Base-by-base conservation (phyloP, 2,113 vertebrate genomes). In the Monopterus albus region DNA sequence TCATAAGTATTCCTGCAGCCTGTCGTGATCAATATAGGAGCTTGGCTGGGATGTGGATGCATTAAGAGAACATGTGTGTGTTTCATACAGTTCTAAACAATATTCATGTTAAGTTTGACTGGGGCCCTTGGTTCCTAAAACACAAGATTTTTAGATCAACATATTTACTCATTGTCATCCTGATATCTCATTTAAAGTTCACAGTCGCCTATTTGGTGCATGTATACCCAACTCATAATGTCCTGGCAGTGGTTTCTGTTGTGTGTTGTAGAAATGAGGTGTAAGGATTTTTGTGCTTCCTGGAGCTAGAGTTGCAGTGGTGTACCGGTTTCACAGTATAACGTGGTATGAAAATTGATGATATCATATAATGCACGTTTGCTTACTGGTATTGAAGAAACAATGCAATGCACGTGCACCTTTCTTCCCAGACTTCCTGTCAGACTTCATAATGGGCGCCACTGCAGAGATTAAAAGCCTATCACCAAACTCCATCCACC, bases 1-100 rank as follows among this genome's bases (percentile, higher is more conserved):
- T 68, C 40, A 26, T 25, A 73, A 69, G 31, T 63, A 60, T 40
- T 59, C 15, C 50, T 53, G 50, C 20, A 29, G 60, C 28, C 13
- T 17, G 40, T 78, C 53, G 25, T 21, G 46, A 68, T 57, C 23
- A 35, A 43, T 58, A 35, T 31, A 4, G 45, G 36, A 46, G 42
- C 50, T 56, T 18, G 23, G 17, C 35, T 57, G 35, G 36, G 14
- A 35, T 45, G 36, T 68, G 9, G 35, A 61, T 39, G 10, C 5
- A 40, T 55, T 13, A 3, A 25, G 6, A 23, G 7, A 12, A 28
- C n/a, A n/a, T n/a, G n/a, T n/a, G n/a, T 43, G 38, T 52, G 3
- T 7, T 17, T 67, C 7, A 42, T 29, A n/a, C 13, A 36, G 31
- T 28, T 39, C 6, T 45, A 5, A 55, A 14, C 29, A 42, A 39